Evolutionary conservation across 2,888 invertebrate species (phyloP).

Genomic region (Kryphioiulus occultus): DNA sequence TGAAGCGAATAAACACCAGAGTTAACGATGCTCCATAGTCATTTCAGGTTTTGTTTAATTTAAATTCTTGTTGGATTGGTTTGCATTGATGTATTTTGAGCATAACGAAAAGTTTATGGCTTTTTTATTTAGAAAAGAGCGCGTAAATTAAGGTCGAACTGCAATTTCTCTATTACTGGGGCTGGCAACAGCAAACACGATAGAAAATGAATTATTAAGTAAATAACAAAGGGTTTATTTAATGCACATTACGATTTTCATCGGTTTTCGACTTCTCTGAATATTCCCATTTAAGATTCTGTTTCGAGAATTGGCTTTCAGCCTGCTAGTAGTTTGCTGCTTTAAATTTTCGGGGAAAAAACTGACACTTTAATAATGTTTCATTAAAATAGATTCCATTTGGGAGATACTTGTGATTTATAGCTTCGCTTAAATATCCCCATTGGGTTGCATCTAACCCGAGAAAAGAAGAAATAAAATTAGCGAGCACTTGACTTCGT

Average conservation of each 20-base stretch:
- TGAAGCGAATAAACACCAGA: background rate
- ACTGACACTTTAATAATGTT: background rate
- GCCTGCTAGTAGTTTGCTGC: background rate
- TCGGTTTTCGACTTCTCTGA: no score
- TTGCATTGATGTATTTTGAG: background rate
- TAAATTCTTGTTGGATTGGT: background rate
- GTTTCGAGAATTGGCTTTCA: background rate
- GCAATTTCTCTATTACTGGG: no score
- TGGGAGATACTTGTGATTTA: background rate
- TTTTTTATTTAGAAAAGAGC: no score
- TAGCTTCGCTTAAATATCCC: background rate
- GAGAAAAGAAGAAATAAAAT: background rate
- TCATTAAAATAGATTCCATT: slow-evolving; percentile 19
- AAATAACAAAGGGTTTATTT: no score
- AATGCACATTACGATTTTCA: no score
- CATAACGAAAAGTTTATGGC: no score
- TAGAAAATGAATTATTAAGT: no score
- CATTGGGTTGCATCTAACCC: background rate
- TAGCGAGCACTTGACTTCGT: background rate
- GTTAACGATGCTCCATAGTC: background rate
- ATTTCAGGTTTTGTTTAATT: background rate
- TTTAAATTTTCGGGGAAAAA: background rate
- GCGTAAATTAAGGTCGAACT: no score
- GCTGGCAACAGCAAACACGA: no score
- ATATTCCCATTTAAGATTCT: background rate